Conservation (phyloP, 2,797 vertebrate genomes). For the Enteromius thamalakanensis region DNA sequence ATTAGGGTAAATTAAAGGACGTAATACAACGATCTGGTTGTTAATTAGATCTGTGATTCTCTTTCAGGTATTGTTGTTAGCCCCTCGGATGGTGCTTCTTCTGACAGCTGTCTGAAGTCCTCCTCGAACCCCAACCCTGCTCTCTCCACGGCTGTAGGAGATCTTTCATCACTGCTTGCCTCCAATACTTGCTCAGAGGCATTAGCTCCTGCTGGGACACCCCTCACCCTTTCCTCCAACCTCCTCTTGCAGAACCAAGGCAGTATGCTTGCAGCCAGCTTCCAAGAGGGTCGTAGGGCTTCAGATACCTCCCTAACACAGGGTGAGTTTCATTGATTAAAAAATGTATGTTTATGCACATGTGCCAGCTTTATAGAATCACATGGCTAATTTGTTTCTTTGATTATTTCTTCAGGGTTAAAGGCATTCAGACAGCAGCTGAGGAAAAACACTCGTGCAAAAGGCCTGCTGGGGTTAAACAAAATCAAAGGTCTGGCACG, state of each 20-base stretch:
- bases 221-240: constrained; percentile 85
- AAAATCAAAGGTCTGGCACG: constrained; percentile 94
- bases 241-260: constrained; percentile 84
- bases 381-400: neutral
- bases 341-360: neutral
- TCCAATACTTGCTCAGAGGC: constrained; percentile 71
- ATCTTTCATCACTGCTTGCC: constrained; percentile 77
- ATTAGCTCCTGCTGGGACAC: constrained; percentile 73
- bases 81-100: constrained; percentile 88
- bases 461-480: constrained; percentile 92
- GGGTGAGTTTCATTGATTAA: constrained; percentile 74
- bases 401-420: constrained; percentile 78
- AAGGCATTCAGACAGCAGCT: constrained; percentile 96
- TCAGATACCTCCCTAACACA: constrained; percentile 96
- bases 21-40: neutral
- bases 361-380: neutral
- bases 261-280: constrained; percentile 80
- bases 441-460: constrained; percentile 89
- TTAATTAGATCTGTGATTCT: constrained; percentile 1
- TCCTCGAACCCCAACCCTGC: constrained; percentile 78
- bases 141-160: constrained; percentile 70
- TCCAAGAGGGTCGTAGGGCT: constrained; percentile 94
- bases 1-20: neutral
- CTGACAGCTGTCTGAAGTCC: constrained; percentile 92
- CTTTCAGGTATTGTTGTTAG: constrained; percentile 85